phyloP scores from a whole-genome alignment of 2,113 vertebrate genomes.

The Pluvialis apricaria region DNA sequence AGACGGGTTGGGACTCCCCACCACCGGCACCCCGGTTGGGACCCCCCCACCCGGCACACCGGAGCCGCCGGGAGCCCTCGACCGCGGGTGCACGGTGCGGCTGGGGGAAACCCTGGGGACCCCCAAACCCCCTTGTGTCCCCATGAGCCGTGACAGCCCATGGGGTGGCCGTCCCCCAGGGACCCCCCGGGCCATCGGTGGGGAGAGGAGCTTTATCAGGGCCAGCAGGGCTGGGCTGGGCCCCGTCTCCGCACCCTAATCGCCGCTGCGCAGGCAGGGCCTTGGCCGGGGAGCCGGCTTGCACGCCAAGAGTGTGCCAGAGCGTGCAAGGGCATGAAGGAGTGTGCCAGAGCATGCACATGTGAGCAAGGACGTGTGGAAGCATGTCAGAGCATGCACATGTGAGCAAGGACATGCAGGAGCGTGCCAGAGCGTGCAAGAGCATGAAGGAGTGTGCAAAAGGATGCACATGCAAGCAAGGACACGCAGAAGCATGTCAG shows the following conservation, averaged over 20 bases:
- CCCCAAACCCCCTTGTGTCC: neutral
- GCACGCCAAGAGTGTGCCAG: neutral
- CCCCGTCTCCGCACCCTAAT: neutral
- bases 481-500: neutral
- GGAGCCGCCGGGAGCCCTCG: neutral
- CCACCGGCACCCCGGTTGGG: rapidly evolving
- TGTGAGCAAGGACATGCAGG: neutral
- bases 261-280: rapidly evolving
- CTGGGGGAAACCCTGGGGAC: rapidly evolving
- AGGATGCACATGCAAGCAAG: neutral
- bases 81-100: rapidly evolving
- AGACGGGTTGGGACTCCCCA: neutral
- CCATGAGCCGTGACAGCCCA: rapidly evolving
- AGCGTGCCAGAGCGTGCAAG: neutral
- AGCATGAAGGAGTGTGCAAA: neutral
- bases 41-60: neutral
- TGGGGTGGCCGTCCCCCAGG: neutral
- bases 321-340: neutral
- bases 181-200: neutral
- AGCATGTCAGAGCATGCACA: neutral
- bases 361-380: neutral
- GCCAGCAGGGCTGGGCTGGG: neutral
- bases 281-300: too few relatives aligned
- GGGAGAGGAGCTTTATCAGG: neutral
- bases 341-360: neutral